Percentiles rank a stretch among this genome's conserved stretches.
phyloP scores from a whole-genome alignment of 2,113 vertebrate genomes.

The Desmodus rotundus region DNA sequence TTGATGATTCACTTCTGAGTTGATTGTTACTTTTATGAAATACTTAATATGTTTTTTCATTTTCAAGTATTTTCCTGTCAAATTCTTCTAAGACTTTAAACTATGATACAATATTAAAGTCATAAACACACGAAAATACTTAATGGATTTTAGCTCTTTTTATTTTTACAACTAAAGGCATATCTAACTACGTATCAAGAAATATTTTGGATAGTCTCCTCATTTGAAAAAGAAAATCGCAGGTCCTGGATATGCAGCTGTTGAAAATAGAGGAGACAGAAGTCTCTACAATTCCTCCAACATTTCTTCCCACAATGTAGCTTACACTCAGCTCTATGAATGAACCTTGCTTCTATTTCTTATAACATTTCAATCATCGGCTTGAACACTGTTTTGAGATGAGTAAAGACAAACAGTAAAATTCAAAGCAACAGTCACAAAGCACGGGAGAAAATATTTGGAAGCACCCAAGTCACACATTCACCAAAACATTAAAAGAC shows the following conservation, averaged over 20 bases:
- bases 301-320: not conserved
- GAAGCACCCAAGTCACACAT: not conserved
- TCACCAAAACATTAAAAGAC: not conserved
- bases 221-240: not conserved
- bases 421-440: constrained; percentile 1
- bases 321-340: not conserved
- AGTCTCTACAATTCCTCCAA: not conserved
- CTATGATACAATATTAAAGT: not conserved
- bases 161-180: constrained; percentile 22
- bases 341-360: not conserved
- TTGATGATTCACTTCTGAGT: constrained; percentile 80
- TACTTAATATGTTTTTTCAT: constrained; percentile 78
- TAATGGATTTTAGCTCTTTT: not conserved
- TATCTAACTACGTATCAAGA: constrained; percentile 3
- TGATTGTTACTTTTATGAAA: constrained; percentile 78
- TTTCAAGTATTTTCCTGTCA: constrained; percentile 71
- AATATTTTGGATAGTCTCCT: not conserved
- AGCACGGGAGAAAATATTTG: not conserved
- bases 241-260: not conserved
- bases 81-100: constrained; percentile 70
- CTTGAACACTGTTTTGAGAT: not conserved
- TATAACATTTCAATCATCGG: constrained; percentile 3
- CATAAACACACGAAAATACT: not conserved
- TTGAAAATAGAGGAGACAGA: not conserved
- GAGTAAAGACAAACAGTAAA: not conserved